These are phyloP conservation scores for Pasiphila rectangulata DNA, from an alignment of 2,888 invertebrate genomes.

Conservation along the genomic window DNA sequence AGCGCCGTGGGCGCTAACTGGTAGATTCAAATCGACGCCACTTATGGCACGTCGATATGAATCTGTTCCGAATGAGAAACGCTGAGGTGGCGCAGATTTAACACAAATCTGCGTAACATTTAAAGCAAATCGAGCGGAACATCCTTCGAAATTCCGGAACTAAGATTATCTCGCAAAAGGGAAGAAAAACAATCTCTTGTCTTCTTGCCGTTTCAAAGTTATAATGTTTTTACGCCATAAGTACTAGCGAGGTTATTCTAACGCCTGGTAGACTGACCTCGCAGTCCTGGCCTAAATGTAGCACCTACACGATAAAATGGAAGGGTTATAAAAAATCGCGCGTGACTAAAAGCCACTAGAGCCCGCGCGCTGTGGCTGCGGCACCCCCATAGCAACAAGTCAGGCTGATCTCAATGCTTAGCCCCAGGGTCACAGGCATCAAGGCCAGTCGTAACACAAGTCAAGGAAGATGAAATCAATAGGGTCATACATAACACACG, in stretches of 20 bases:
- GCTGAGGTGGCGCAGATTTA: slow-evolving; percentile 17
- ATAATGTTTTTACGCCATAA: neutral
- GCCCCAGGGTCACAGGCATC: slow-evolving; percentile 12
- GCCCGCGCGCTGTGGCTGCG: too few species aligned
- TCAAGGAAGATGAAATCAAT: slow-evolving; percentile 5
- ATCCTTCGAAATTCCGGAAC: slow-evolving; percentile 8
- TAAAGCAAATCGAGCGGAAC: slow-evolving; percentile 24
- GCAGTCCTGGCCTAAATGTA: neutral
- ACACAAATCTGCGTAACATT: slow-evolving; percentile 18
- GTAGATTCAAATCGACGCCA: slow-evolving; percentile 16
- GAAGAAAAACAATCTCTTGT: neutral
- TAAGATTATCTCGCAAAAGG: neutral
- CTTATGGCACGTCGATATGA: slow-evolving; percentile 19
- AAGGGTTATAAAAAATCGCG: neutral
- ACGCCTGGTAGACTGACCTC: neutral
- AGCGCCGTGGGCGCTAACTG: slow-evolving; percentile 21
- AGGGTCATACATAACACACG: neutral
- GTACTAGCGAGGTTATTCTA: neutral
- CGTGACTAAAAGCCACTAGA: slow-evolving; percentile 1
- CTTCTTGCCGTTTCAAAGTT: neutral
- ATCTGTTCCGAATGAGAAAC: slow-evolving; percentile 12
- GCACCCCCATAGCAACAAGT: slow-evolving; percentile 20
- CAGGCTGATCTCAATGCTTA: neutral
- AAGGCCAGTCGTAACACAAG: slow-evolving; percentile 5
- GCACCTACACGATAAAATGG: neutral